These are phyloP conservation scores for Mechanitis messenoides DNA, from an alignment of 2,888 invertebrate species.

Conservation along the genomic window DNA sequence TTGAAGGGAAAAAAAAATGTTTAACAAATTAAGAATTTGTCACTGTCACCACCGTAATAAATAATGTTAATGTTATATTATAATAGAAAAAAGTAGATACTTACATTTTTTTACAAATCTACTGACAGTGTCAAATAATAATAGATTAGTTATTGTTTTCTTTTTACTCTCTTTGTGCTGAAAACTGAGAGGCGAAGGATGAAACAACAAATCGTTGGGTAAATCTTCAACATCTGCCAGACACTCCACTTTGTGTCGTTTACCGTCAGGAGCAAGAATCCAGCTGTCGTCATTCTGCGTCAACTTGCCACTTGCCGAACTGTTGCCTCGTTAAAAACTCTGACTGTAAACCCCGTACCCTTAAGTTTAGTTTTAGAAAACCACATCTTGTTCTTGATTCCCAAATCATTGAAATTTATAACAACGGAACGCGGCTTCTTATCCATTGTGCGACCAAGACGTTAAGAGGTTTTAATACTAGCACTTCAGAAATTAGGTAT, in stretches of 20 bases:
- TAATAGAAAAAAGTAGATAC: too few relatives aligned
- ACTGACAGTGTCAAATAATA: too few relatives aligned
- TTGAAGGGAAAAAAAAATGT: too few relatives aligned
- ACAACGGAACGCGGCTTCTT: slow-evolving; percentile 11
- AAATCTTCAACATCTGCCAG: slow-evolving; percentile 4
- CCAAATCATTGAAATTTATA: slow-evolving; percentile 3
- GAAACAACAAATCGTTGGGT: too few relatives aligned
- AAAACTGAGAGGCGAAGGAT: too few relatives aligned
- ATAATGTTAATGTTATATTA: too few relatives aligned
- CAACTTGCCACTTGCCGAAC: slow-evolving; percentile 8
- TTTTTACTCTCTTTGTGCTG: too few relatives aligned
- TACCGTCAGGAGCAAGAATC: slow-evolving; percentile 7
- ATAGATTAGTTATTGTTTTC: too few relatives aligned
- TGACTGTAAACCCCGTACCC: slow-evolving; percentile 6
- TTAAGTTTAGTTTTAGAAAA: slow-evolving; percentile 10
- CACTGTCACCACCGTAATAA: too few relatives aligned
- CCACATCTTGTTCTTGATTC: slow-evolving; percentile 4
- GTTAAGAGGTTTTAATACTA: slow-evolving; percentile 5
- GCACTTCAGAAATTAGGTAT: not conserved
- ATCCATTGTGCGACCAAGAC: slow-evolving; percentile 5
- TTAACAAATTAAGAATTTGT: too few relatives aligned
- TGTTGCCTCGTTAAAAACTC: slow-evolving; percentile 12
- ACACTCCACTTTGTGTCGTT: slow-evolving; percentile 4
- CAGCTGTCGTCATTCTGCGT: slow-evolving; percentile 6
- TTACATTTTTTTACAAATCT: too few relatives aligned